Evolutionary conservation across 1,140 invertebrate species (phyloP), one percentile per base, ranked within the genome.

Genomic region (Nylanderia fulva): DNA sequence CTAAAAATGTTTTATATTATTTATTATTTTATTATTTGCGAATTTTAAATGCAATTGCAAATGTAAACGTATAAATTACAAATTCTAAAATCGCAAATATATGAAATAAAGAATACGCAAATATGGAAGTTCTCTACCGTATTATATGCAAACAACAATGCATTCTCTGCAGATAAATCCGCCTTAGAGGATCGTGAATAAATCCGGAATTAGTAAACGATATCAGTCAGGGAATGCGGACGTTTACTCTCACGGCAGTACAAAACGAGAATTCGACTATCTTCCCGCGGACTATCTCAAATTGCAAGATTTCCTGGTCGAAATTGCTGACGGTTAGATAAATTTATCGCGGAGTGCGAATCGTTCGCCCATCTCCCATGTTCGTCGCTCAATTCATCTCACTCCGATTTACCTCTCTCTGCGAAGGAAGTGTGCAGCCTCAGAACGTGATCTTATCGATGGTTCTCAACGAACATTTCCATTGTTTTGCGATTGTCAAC

Each of bases 311-410:
- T 58, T 71, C 48, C 77, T 39, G 24, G 18, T 42, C 13, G 54
- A 82, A 82, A 82, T 82, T 82, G 77, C 77, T 82, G 77, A 72
- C 66, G 52, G 52, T 36, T 58, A 72, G 66, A 82, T 82, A 82
- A 82, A 71, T 82, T 82, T 72, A 82, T 82, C 66, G 27, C 52
- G 9, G 7, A 80, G 64, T 42, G 15, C 15, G 66, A 13, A 82
- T 82, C 75, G 36, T 8, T 6, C 36, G 27, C 39, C 48, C 36
- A 33, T 18, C n/a, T 33, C 36, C 27, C 52, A 58, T 42, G 48
- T 82, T 82, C 66, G 63, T 54, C 54, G 39, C 21, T 82, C 77
- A 52, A 85, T 69, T 71, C 84, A 60, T 83, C 66, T 82, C 84
- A 33, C 63, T 82, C 21, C 52, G 76, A 48, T 71, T 63, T 54